Percentiles rank a stretch among this genome's conserved stretches.
These are phyloP conservation scores for Pararge aegeria DNA, from an alignment of 1,140 invertebrate species.

Conservation along the genomic window DNA sequence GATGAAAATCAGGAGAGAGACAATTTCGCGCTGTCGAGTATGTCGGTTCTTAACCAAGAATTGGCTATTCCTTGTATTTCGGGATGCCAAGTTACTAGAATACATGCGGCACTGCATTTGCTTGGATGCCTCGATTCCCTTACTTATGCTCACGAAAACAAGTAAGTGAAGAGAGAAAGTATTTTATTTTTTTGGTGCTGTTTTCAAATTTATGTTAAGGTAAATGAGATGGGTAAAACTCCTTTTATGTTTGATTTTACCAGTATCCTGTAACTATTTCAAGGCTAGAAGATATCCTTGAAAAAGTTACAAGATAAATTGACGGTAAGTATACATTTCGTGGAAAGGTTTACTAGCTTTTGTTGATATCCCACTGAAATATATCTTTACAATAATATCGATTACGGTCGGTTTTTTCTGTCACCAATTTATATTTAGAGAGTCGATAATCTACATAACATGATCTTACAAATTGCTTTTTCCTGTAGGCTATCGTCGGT, in stretches of 20 bases:
- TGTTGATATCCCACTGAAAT: no score
- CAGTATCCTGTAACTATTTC: no score
- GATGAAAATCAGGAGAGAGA: constrained; percentile 45
- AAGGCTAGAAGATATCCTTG: no score
- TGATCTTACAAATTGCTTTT: no score
- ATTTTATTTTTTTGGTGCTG: not conserved
- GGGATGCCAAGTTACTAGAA: constrained; percentile 86
- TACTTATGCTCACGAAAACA: constrained; percentile 89
- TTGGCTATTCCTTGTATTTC: constrained; percentile 88
- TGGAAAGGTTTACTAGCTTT: no score
- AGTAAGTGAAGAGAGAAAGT: constrained; percentile 54
- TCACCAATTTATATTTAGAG: no score
- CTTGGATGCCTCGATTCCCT: constrained; percentile 94
- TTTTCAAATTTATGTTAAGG: not conserved
- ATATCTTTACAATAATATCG: no score
- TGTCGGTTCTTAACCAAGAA: constrained; percentile 87
- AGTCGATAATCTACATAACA: no score
- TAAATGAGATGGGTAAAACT: no score
- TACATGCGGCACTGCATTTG: constrained; percentile 93
- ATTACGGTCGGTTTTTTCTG: no score
- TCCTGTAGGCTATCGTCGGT: constrained; percentile 44
- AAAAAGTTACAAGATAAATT: no score
- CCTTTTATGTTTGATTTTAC: not conserved
- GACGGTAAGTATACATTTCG: no score
- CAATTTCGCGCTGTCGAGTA: constrained; percentile 51